Percentiles rank a stretch among this genome's conserved stretches.
Evolutionary conservation across 2,888 invertebrate genomes (phyloP).

Genomic region (Leucophenga maculata): DNA sequence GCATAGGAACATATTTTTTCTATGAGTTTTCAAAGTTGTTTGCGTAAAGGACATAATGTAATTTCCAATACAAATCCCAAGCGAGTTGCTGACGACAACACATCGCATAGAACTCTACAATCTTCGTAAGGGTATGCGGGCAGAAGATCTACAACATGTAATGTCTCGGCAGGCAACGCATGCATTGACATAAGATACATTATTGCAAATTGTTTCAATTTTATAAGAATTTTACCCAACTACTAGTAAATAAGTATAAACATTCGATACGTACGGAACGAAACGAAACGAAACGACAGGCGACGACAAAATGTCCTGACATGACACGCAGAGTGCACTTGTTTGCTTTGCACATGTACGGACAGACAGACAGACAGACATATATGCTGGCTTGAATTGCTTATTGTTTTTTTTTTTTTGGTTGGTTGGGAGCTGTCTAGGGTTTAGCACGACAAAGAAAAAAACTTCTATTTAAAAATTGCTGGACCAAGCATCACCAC

Average conservation of each 20-base stretch:
- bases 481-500: slow-evolving; percentile 16
- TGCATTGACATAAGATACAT: slow-evolving; percentile 63
- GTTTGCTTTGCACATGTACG: too few relatives aligned
- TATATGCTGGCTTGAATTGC: background rate
- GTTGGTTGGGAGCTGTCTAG: background rate
- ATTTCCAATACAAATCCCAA: slow-evolving; percentile 50
- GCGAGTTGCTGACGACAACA: background rate
- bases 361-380: too few relatives aligned
- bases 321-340: background rate
- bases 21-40: slow-evolving; percentile 7
- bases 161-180: slow-evolving; percentile 43
- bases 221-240: slow-evolving; percentile 52
- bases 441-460: slow-evolving; percentile 1
- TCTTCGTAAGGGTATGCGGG: background rate
- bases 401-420: slow-evolving; percentile 1
- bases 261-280: too few relatives aligned
- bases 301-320: slow-evolving; percentile 11
- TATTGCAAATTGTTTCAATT: slow-evolving; percentile 66
- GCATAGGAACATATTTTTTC: background rate
- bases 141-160: background rate
- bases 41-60: slow-evolving; percentile 45
- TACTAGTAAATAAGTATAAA: background rate
- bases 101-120: background rate
- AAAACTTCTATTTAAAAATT: slow-evolving; percentile 4
- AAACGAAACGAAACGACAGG: background rate